Evolutionary conservation across 1,140 invertebrate genomes (phyloP), one percentile per base, ranked within the genome.

Genomic region (Latrodectus geometricus): DNA sequence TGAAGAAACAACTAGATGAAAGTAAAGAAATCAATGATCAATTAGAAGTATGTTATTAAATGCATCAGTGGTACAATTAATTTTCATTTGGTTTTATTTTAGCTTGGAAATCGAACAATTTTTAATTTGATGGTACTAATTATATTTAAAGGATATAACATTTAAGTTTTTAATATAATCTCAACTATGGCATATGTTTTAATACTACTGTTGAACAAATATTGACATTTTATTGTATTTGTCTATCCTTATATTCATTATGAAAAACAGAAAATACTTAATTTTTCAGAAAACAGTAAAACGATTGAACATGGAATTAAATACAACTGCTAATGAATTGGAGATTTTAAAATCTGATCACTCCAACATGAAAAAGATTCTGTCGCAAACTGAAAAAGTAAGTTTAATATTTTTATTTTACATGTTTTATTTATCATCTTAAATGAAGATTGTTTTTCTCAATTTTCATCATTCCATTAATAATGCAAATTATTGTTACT

Each of bases 321-420:
- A 9, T n/a, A n/a, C n/a, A 3, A 69, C n/a, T 69, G n/a, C 9
- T 11, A 72, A 70, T 3, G 69, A 81, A 56, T 14, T 72, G 17
- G 68, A 70, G 23, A 23, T n/a, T 23, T 35, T 81, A 15, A 81
- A 72, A 23, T 56, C 68, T 54, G 70, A n/a, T n/a, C 56, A 35
- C 4, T 35, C 54, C 66, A 49, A 65, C 50, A 14, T n/a, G 74
- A 74, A 56, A 72, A 50, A 11, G 9, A 9, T 12, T 11, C 35
- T 74, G 48, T 20, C 48, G 15, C 70, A 74, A 50, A 65, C 8
- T 65, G 15, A 65, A n/a, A 68, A 50, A 50, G 80, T 83, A 83
- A 65, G 69, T 74, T n/a, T 20, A 9, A 23, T 14, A 35, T 20
- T n/a, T n/a, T n/a, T n/a, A n/a, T n/a, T n/a, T n/a, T 21, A 12